These are phyloP conservation scores for Pomacea maculata DNA, from an alignment of 1,140 invertebrate genomes.

Conservation along the genomic window DNA sequence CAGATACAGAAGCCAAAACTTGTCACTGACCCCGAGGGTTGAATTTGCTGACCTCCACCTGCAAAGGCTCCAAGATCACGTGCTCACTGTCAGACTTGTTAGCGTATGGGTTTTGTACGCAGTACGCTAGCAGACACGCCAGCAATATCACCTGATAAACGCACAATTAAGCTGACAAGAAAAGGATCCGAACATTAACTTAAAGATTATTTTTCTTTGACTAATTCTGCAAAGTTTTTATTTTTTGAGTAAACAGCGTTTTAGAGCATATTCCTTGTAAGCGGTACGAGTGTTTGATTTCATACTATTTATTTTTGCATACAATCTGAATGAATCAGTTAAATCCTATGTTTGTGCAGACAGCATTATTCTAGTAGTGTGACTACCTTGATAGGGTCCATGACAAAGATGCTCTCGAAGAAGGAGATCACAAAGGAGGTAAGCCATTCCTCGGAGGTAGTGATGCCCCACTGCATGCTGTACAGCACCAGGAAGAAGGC, in stretches of 20 bases:
- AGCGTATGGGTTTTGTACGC: constrained; percentile 12
- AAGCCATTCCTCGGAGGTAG: constrained; percentile 52
- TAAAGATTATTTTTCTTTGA: too few species aligned
- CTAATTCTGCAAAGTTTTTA: too few species aligned
- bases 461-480: constrained; percentile 54
- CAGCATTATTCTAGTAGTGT: too few species aligned
- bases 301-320: too few species aligned
- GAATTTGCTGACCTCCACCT: constrained; percentile 19
- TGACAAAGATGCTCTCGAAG: constrained; percentile 44
- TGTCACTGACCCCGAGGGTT: not conserved
- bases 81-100: not conserved
- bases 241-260: too few species aligned
- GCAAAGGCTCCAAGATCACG: constrained; percentile 9
- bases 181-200: too few species aligned
- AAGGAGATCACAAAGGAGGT: constrained; percentile 52
- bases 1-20: too few species aligned
- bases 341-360: too few species aligned
- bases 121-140: constrained; percentile 36
- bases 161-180: too few species aligned
- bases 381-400: constrained; percentile 57
- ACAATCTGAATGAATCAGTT: too few species aligned
- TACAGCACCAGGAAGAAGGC: constrained; percentile 52
- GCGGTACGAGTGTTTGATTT: too few species aligned
- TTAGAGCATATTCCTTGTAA: too few species aligned
- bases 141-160: constrained; percentile 33